phyloP scores from a whole-genome alignment of 2,888 invertebrate genomes.

The Tetramorium bicarinatum region DNA sequence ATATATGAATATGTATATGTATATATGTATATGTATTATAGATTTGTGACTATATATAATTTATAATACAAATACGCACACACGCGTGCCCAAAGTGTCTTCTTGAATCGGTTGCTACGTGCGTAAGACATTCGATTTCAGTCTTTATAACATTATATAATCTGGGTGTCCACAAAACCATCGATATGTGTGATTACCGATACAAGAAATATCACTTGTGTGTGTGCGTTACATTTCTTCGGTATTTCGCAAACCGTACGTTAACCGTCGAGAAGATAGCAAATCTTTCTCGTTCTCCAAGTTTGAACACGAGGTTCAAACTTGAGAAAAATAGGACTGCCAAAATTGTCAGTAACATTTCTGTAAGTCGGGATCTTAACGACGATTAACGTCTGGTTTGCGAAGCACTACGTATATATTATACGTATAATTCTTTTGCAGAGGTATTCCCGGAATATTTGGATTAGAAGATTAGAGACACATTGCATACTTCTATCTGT shows the following conservation, averaged over 20 bases:
- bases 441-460: constrained; percentile 6
- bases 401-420: background rate
- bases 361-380: background rate
- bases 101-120: constrained; percentile 36
- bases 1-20: background rate
- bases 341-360: background rate
- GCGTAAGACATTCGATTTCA: constrained; percentile 40
- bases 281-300: background rate
- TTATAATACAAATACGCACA: constrained; percentile 48
- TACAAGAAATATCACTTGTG: constrained; percentile 40
- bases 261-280: background rate
- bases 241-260: constrained; percentile 22
- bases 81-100: constrained; percentile 27
- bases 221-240: background rate
- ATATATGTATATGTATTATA: background rate
- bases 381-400: constrained; percentile 22
- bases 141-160: constrained; percentile 36
- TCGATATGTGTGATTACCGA: constrained; percentile 28
- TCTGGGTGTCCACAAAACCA: constrained; percentile 28
- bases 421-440: constrained; percentile 10
- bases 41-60: constrained; percentile 43
- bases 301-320: background rate
- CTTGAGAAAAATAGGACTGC: background rate
- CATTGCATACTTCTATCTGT: constrained; percentile 13
- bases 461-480: background rate